phyloP scores from a whole-genome alignment of 2,113 vertebrate genomes.

The Neolamprologus hecqui region DNA sequence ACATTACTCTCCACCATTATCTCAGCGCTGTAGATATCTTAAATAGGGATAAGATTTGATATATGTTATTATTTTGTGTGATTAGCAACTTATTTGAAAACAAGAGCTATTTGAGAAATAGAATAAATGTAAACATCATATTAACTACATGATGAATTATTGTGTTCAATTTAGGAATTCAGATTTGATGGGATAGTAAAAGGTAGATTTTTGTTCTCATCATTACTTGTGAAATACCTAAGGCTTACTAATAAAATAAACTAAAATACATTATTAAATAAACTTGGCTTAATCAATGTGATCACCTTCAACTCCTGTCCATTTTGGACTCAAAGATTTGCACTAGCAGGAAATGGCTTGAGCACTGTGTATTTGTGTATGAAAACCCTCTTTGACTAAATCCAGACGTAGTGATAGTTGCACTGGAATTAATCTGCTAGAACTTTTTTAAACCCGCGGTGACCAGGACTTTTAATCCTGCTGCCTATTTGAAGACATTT shows the following conservation, averaged over 20 bases:
- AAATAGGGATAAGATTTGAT: not conserved
- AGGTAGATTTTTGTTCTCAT: not conserved
- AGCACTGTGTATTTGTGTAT: not conserved
- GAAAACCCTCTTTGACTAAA: not conserved
- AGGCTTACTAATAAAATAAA: not conserved
- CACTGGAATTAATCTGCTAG: not conserved
- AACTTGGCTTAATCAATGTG: not conserved
- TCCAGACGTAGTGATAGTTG: not conserved
- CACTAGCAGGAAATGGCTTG: not conserved
- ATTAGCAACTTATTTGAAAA: not conserved
- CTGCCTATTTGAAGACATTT: not conserved
- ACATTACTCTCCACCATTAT: constrained; percentile 59
- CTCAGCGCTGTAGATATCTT: constrained; percentile 26
- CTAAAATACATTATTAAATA: not conserved
- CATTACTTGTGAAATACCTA: not conserved
- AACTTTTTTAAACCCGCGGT: not conserved
- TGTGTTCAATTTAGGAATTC: not conserved
- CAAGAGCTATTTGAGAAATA: not conserved
- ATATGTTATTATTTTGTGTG: not conserved
- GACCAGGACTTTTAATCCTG: not conserved
- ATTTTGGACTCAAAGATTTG: not conserved
- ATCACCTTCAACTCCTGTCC: not conserved
- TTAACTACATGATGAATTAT: not conserved
- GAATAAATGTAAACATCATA: not conserved
- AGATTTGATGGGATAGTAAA: not conserved